phyloP scores from a whole-genome alignment of 2,888 invertebrate species.

The Monochamus alternatus region DNA sequence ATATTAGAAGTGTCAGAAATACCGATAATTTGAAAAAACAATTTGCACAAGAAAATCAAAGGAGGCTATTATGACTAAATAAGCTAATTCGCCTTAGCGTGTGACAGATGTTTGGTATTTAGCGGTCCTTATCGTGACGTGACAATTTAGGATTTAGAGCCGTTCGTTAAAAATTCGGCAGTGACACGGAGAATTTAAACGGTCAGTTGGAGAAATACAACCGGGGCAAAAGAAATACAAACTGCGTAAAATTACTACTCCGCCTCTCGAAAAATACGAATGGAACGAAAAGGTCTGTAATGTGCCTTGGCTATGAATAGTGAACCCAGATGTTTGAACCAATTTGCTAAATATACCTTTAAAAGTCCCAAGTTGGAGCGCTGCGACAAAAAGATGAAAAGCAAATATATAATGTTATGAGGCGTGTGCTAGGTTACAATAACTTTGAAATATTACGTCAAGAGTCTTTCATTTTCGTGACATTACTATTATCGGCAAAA shows the following conservation, averaged over 20 bases:
- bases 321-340: conserved; percentile 57
- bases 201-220: conserved; percentile 48
- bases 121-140: not conserved
- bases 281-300: conserved; percentile 46
- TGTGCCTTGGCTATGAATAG: conserved; percentile 51
- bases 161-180: not conserved
- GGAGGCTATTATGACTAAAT: not conserved
- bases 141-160: not conserved
- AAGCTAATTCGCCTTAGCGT: not conserved
- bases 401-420: conserved; percentile 49
- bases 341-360: conserved; percentile 57
- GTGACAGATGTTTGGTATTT: not conserved
- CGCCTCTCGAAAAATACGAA: conserved; percentile 51
- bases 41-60: too few relatives aligned
- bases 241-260: conserved; percentile 51
- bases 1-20: too few relatives aligned
- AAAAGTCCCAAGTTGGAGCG: conserved; percentile 35
- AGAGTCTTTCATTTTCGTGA: not conserved
- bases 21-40: too few relatives aligned
- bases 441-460: not conserved
- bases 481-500: not conserved
- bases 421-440: conserved; percentile 46
- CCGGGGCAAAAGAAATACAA: conserved; percentile 35
- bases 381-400: conserved; percentile 53
- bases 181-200: conserved; percentile 41